Evolutionary conservation across 2,888 invertebrate genomes (phyloP).

Genomic region (Leptopilina drosophilae): DNA sequence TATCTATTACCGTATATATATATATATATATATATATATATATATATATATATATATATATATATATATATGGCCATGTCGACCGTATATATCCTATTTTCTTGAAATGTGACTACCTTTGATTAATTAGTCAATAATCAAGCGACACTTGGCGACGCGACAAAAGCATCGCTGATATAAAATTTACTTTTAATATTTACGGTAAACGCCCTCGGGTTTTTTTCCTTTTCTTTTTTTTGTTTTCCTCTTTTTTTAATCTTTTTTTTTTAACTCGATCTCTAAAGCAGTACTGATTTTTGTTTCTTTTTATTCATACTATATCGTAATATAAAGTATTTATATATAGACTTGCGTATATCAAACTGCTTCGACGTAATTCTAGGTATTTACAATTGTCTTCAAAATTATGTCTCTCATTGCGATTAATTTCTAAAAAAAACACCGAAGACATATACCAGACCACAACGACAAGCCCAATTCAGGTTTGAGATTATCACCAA

Average conservation of each 20-base stretch:
- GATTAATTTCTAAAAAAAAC: slow-evolving; percentile 48
- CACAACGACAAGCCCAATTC: slow-evolving; percentile 36
- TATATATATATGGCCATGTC: slow-evolving; percentile 25
- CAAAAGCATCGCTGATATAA: slow-evolving; percentile 74
- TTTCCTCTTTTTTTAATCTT: no score
- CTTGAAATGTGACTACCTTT: slow-evolving; percentile 52
- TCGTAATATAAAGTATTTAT: slow-evolving; percentile 75
- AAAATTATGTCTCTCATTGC: slow-evolving; percentile 54
- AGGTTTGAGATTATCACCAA: slow-evolving; percentile 54
- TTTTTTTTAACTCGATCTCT: slow-evolving; percentile 27
- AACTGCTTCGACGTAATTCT: slow-evolving; percentile 72
- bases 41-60: no score
- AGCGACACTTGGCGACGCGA: slow-evolving; percentile 66
- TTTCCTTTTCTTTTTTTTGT: slow-evolving; percentile 1
- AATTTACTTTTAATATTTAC: slow-evolving; percentile 72
- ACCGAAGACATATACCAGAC: slow-evolving; percentile 37
- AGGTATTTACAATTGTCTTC: slow-evolving; percentile 72
- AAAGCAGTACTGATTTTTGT: slow-evolving; percentile 33
- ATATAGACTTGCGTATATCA: slow-evolving; percentile 74
- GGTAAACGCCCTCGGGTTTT: slow-evolving; percentile 63
- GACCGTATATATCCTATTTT: slow-evolving; percentile 47
- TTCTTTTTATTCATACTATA: slow-evolving; percentile 43
- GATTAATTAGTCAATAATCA: slow-evolving; percentile 60
- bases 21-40: slow-evolving; percentile 10
- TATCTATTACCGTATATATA: slow-evolving; percentile 44